Base-by-base conservation (phyloP, 2,888 invertebrate species). In the Barypeithes pellucidus region DNA sequence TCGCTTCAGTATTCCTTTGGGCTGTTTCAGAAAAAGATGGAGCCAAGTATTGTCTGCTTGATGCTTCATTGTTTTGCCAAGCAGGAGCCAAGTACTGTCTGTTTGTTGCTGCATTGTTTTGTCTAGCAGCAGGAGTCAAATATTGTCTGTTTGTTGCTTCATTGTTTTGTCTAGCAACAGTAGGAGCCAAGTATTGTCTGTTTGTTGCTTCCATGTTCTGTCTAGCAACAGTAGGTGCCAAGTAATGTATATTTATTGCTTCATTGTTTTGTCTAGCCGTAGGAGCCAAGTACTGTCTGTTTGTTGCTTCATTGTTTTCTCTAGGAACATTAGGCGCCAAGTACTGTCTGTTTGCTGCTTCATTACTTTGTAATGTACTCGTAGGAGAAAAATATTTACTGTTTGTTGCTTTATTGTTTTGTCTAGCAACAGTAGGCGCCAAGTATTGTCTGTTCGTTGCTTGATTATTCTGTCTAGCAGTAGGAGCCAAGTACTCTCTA, bases 81-180 rank as follows among this genome's bases (percentile, higher is more conserved):
- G 3, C 5, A 24, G n/a, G n/a, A n/a, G n/a, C n/a, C n/a, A n/a
- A n/a, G n/a, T n/a, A n/a, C n/a, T n/a, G n/a, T n/a, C n/a, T n/a
- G n/a, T n/a, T n/a, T n/a, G n/a, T n/a, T n/a, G n/a, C n/a, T n/a
- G 24, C 24, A n/a, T n/a, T n/a, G n/a, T n/a, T n/a, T n/a, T n/a
- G n/a, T n/a, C n/a, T n/a, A 18, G 47, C 22, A 33, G 57, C 14
- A 5, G 75, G 75, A 18, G n/a, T n/a, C n/a, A n/a, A n/a, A n/a
- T n/a, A n/a, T n/a, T n/a, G n/a, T n/a, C n/a, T n/a, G n/a, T n/a
- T n/a, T n/a, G n/a, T n/a, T n/a, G n/a, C n/a, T n/a, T n/a, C n/a
- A n/a, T n/a, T n/a, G n/a, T n/a, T n/a, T n/a, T n/a, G n/a, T n/a
- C n/a, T n/a, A n/a, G n/a, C n/a, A n/a, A n/a, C n/a, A n/a, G n/a